These are phyloP conservation scores for Drosophila emarginata DNA, from an alignment of 2,888 invertebrate genomes.

Conservation along the genomic window DNA sequence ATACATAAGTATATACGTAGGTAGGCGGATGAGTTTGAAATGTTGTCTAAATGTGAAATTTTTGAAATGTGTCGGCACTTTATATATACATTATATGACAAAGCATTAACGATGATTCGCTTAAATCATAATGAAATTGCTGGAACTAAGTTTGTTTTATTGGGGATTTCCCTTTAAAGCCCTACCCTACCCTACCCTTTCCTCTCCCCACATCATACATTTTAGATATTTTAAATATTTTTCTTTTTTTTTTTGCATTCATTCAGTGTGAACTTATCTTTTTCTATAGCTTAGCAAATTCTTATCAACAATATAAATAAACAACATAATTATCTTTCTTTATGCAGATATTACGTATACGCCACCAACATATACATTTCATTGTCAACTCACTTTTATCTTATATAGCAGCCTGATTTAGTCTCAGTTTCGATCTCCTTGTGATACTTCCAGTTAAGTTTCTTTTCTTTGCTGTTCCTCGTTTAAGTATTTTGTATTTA, in stretches of 20 bases:
- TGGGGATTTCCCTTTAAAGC: neutral
- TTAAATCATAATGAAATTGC: neutral
- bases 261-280: neutral
- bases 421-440: neutral
- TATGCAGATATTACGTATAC: constrained; percentile 16
- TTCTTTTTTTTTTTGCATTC: too few relatives aligned
- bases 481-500: neutral
- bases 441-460: neutral
- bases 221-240: too few relatives aligned
- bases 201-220: too few relatives aligned
- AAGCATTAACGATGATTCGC: constrained; percentile 1
- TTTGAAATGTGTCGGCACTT: constrained; percentile 13
- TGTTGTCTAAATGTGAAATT: constrained; percentile 17
- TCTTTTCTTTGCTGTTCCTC: neutral
- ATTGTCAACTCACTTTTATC: neutral
- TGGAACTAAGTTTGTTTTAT: neutral
- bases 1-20: neutral
- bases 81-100: constrained; percentile 4
- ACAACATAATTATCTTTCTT: neutral
- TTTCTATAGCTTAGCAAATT: neutral
- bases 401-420: neutral
- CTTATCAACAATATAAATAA: neutral
- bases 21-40: constrained; percentile 26
- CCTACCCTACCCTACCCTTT: too few relatives aligned
- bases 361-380: constrained; percentile 1